A percentile compares a stretch with the other conserved stretches of the same genome.
phyloP scores from a whole-genome alignment of 2,888 invertebrate species.

The Pristionchus entomophagus region DNA sequence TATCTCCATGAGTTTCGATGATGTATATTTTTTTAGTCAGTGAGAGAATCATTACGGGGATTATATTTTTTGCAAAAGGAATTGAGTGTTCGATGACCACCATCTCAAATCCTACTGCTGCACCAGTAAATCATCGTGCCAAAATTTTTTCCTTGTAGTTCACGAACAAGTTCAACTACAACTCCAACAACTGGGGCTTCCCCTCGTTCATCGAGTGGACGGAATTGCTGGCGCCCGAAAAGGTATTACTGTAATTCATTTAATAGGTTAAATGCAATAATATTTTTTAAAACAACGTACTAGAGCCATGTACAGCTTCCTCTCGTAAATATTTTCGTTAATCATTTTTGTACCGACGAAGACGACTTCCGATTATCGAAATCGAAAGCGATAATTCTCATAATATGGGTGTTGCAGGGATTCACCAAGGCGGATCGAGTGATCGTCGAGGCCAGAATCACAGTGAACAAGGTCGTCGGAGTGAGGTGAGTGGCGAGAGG shows the following conservation, averaged over 20 bases:
- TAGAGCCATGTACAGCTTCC: too few species aligned
- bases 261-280: neutral
- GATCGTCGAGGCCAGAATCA: constrained; percentile 70
- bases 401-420: constrained; percentile 52
- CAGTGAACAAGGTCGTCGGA: constrained; percentile 69
- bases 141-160: constrained; percentile 61
- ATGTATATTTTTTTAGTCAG: too few species aligned
- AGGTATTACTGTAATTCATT: constrained; percentile 5
- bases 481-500: constrained; percentile 62
- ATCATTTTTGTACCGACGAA: neutral
- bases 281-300: neutral
- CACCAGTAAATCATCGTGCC: too few species aligned
- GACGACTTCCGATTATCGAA: neutral
- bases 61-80: too few species aligned
- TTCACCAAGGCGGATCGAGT: constrained; percentile 68
- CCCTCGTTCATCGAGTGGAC: constrained; percentile 74
- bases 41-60: too few species aligned
- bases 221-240: constrained; percentile 61
- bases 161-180: constrained; percentile 74
- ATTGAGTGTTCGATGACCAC: too few species aligned
- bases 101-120: too few species aligned
- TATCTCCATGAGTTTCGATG: too few species aligned
- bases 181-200: constrained; percentile 75
- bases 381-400: neutral
- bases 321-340: neutral